Evolutionary conservation across 2,888 invertebrate genomes (phyloP).

Genomic region (Brenthis hecate): DNA sequence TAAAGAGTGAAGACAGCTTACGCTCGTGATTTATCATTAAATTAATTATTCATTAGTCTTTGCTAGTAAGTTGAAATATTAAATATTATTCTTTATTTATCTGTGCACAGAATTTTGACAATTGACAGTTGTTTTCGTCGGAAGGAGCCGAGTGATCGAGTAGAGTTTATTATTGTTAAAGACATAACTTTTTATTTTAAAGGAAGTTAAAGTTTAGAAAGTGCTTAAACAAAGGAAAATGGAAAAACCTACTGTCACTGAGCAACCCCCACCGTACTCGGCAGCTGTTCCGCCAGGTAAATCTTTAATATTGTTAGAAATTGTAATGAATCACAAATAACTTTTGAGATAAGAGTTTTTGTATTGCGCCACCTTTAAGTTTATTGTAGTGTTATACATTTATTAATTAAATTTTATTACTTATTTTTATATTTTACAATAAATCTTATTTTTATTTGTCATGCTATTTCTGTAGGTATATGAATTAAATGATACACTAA

Average conservation of each 20-base stretch:
- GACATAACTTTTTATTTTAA: neutral
- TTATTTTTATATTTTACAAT: neutral
- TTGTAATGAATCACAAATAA: constrained; percentile 57
- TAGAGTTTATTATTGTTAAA: constrained; percentile 20
- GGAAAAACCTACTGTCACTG: constrained; percentile 69
- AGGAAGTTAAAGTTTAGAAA: constrained; percentile 21
- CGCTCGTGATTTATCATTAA: too few species aligned
- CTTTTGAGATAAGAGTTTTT: constrained; percentile 32
- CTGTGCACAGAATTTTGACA: constrained; percentile 8
- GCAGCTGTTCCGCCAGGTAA: constrained; percentile 66
- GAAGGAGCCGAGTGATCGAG: neutral
- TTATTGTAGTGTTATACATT: neutral
- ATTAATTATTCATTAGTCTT: too few species aligned
- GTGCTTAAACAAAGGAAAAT: constrained; percentile 48
- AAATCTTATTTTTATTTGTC: too few species aligned
- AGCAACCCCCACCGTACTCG: constrained; percentile 80
- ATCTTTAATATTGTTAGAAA: constrained; percentile 31
- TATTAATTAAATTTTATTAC: neutral
- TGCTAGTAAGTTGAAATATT: too few species aligned
- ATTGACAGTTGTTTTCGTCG: constrained; percentile 5
- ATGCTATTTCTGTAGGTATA: too few species aligned
- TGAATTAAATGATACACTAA: too few species aligned
- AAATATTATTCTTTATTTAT: neutral
- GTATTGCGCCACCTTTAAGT: constrained; percentile 21
- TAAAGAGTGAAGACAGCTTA: too few species aligned